Base-by-base conservation (phyloP, 2,113 vertebrate genomes). In the Spheniscus mendiculus region DNA sequence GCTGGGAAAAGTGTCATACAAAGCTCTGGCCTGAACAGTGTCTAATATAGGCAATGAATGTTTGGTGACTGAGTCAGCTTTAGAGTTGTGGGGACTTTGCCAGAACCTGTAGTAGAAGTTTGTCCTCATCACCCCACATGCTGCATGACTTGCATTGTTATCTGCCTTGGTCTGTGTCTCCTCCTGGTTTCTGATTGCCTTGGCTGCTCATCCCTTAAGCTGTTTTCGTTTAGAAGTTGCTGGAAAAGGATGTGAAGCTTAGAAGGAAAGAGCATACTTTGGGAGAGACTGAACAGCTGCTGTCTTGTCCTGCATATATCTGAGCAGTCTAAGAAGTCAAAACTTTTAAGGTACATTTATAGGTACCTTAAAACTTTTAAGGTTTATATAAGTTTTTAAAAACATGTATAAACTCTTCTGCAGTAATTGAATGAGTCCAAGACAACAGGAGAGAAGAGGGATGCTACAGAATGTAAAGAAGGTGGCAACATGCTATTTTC, bases 251-350 rank as follows among this genome's bases (percentile, higher is more conserved):
- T 45, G 6, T 55, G 58, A 92, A 73, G 40, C 36, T 76, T 44
- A n/a, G 36, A 65, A 83, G 9, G 34, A 52, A 72, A 55, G 16
- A 53, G 3, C 0, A 0, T 34, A 11, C 4, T 38, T 40, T 38
- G 50, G 18, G 49, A 77, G 34, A 87, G 7, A 29, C 25, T 49
- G 36, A 92, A 73, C 16, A 72, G 27, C 19, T 65, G 21, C 3
- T 3, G 4, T 53, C 30, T 45, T 87, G 21, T 56, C 36, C 49
- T 67, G 18, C 15, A 14, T 55, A 11, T 86, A 44, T 32, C 38
- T 67, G 6, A 86, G 27, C 7, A 76, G 25, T 59, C 21, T 56
- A 50, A 12, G 11, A 27, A 29, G 6, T 73, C 4, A 59, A 44
- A 50, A 53, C 1, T 14, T 10, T 30, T 66, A 58, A 40, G 19